A percentile compares a stretch with the other conserved stretches of the same genome.
These are phyloP conservation scores for Tribolium madens DNA, from an alignment of 1,140 invertebrate genomes.

Conservation along the genomic window DNA sequence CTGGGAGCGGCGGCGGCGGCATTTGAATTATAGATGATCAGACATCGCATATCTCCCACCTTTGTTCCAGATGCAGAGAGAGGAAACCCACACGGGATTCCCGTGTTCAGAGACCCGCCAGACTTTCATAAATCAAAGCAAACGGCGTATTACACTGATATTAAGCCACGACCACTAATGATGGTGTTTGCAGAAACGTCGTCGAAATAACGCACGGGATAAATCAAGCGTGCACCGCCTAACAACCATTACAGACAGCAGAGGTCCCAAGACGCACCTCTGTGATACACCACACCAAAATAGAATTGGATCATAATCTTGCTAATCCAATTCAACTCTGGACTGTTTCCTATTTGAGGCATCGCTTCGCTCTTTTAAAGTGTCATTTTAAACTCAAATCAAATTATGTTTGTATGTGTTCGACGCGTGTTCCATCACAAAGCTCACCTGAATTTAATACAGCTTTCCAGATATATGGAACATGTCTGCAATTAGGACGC, in stretches of 20 bases:
- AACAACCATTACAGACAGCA: not conserved
- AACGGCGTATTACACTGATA: conserved; percentile 24
- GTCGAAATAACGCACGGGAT: not conserved
- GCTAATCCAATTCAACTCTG: conserved; percentile 5
- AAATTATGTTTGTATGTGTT: conserved; percentile 29
- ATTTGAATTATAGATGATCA: conserved; percentile 38
- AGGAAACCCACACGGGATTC: conserved; percentile 28
- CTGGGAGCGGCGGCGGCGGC: conserved; percentile 18
- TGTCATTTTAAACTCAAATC: conserved; percentile 34
- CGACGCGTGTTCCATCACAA: conserved; percentile 28
- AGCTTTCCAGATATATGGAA: conserved; percentile 30
- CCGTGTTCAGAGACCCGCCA: conserved; percentile 18
- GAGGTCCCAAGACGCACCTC: not conserved
- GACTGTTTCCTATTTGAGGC: not conserved
- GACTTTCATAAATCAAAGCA: conserved; percentile 36
- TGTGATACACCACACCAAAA: not conserved
- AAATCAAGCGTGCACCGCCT: not conserved
- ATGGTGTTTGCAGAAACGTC: conserved; percentile 28
- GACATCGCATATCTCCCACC: conserved; percentile 34
- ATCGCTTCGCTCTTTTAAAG: conserved; percentile 3
- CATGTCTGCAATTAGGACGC: conserved; percentile 31
- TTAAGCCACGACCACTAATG: conserved; percentile 36
- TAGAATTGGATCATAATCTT: conserved; percentile 21
- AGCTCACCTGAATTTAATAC: conserved; percentile 42
- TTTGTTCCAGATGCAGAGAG: conserved; percentile 33